Evolutionary conservation across 2,888 invertebrate species (phyloP).

Genomic region (Neoitamus cyanurus): DNA sequence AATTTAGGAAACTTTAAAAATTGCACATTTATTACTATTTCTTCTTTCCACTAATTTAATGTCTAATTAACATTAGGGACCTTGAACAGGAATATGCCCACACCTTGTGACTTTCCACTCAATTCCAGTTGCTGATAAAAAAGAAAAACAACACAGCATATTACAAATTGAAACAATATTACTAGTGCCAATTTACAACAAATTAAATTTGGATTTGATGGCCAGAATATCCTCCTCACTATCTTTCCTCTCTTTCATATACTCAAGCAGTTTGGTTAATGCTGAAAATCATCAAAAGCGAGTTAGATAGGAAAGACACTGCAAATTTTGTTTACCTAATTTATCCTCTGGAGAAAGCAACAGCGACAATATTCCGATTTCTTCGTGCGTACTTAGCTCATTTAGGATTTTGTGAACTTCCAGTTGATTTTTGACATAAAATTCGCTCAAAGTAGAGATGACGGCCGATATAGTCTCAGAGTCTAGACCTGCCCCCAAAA

Average conservation of each 20-base stretch:
- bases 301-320: not conserved
- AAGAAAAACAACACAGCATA: not conserved
- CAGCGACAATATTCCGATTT: conserved; percentile 61
- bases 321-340: not conserved
- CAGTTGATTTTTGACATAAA: conserved; percentile 58
- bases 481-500: conserved; percentile 64
- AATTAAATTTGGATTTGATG: conserved; percentile 33
- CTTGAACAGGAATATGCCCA: too few relatives aligned
- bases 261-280: not conserved
- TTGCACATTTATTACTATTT: too few relatives aligned
- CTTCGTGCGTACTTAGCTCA: conserved; percentile 62
- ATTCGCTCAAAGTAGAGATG: conserved; percentile 59
- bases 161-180: not conserved
- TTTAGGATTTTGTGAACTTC: conserved; percentile 57
- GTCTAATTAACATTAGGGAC: too few relatives aligned
- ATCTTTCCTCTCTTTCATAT: conserved; percentile 27
- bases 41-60: too few relatives aligned
- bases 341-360: conserved; percentile 61
- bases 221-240: not conserved
- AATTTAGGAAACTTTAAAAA: too few relatives aligned
- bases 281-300: not conserved
- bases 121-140: not conserved
- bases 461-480: conserved; percentile 61
- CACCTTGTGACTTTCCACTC: too few relatives aligned
- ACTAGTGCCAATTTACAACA: not conserved